Evolutionary conservation across 2,113 vertebrate species (phyloP), one percentile per base, ranked within the genome.

Genomic region (Spermophilus dauricus): DNA sequence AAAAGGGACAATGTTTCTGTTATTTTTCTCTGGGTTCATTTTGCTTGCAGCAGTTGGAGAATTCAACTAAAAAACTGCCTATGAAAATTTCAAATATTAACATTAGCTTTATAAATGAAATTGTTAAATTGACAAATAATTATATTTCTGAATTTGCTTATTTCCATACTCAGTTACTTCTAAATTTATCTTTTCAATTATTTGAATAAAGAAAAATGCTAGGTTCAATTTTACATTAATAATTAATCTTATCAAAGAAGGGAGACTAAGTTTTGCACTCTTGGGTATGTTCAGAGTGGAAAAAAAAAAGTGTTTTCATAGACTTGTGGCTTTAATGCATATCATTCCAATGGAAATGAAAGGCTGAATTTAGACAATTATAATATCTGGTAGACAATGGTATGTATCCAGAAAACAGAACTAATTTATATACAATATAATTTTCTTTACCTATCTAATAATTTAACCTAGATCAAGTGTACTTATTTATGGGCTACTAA

Each of bases 151-250:
- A 93, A 34, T 70, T 97, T 94, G 92, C 97, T 94, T 96, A 91
- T 98, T 56, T 69, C 88, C 11, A 53, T 51, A 72, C 70, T 93
- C 26, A 87, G 63, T 65, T 82, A 89, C 14, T 4, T 96, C 87
- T 53, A 77, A 94, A 10, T 39, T 37, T 28, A 96, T 67, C 89
- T 98, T 98, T 73, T 91, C 93, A 96, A 76, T 80, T 56, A 84
- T 91, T 84, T 72, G 80, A 97, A 75, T n/a, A 8, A 58, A 96
- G 34, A 96, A 94, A 22, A 92, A 92, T 95, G 88, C 84, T 97
- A 97, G 96, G 70, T 84, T 92, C 56, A 30, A 95, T 94, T 96
- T 92, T 89, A 93, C 94, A 58, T 70, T 67, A 89, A 90, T 96
- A 97, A 93, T 84, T 86, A 93, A 95, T 91, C 18, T 84, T 73